A percentile compares a stretch with the other conserved stretches of the same genome.
These are phyloP conservation scores for Sicus ferrugineus DNA, from an alignment of 2,888 invertebrate species.

Conservation along the genomic window DNA sequence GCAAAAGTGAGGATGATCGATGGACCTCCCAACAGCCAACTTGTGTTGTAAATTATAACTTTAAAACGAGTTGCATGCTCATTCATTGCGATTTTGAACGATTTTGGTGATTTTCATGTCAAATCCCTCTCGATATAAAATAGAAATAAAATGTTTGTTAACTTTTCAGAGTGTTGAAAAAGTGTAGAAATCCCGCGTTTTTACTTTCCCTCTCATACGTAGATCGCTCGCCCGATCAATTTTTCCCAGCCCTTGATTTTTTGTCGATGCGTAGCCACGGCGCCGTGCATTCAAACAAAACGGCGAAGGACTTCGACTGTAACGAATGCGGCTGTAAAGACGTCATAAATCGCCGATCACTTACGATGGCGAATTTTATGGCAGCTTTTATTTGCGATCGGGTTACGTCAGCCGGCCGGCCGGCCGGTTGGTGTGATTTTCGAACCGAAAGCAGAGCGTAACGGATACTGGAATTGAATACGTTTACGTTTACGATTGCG, in stretches of 20 bases:
- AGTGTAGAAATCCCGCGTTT: background rate
- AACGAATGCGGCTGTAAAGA: too few relatives aligned
- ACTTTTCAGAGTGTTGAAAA: background rate
- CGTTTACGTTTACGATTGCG: background rate
- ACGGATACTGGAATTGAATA: too few relatives aligned
- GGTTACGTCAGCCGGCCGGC: background rate
- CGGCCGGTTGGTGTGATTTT: background rate
- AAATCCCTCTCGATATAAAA: background rate
- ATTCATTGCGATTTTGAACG: too few relatives aligned
- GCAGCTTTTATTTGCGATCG: background rate
- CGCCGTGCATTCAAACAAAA: background rate
- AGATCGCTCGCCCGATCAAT: background rate
- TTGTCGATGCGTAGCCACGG: background rate
- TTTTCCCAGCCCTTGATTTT: background rate
- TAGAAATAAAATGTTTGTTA: background rate
- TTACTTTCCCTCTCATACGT: background rate
- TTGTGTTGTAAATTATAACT: too few relatives aligned
- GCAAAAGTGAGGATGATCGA: background rate
- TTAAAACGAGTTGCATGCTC: too few relatives aligned
- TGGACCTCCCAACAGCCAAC: too few relatives aligned
- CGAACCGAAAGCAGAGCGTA: background rate
- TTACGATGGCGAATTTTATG: background rate
- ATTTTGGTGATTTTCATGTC: background rate
- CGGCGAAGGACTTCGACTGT: too few relatives aligned
- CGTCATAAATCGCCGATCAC: too few relatives aligned